Conservation (phyloP, 2,113 vertebrate genomes). For the Poicephalus meyeri region DNA sequence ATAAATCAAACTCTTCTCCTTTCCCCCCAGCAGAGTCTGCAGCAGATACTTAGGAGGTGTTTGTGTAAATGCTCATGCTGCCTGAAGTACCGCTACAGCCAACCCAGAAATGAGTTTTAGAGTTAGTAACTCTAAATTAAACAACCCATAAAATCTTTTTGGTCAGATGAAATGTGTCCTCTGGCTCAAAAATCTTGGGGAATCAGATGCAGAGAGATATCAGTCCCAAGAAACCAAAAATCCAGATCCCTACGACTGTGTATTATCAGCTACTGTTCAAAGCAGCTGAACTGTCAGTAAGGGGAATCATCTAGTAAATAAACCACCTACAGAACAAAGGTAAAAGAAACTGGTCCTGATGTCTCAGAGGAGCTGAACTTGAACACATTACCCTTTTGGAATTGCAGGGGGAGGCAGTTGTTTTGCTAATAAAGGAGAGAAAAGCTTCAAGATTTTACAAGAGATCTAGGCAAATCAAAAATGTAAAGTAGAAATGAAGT, state of each 20-base stretch:
- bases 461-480: neutral
- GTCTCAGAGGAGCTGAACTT: slow-evolving; percentile 34
- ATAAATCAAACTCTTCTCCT: neutral
- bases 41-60: neutral
- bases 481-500: neutral
- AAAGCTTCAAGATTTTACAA: neutral
- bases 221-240: neutral
- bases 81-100: neutral
- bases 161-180: neutral
- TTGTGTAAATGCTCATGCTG: neutral
- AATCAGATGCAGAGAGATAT: neutral
- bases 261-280: neutral
- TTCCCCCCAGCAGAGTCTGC: neutral
- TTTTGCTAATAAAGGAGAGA: neutral
- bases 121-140: neutral
- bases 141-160: neutral
- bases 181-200: neutral
- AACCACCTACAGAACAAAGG: slow-evolving; percentile 44
- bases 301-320: slow-evolving; percentile 20
- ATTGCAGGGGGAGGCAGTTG: neutral
- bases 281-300: neutral
- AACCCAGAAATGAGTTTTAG: neutral
- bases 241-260: neutral
- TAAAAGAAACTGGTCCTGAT: neutral
- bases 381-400: slow-evolving; percentile 46